A percentile compares a stretch with the other conserved stretches of the same genome.
These are phyloP conservation scores for Philopedon plagiatum DNA, from an alignment of 2,888 invertebrate species.

Conservation along the genomic window DNA sequence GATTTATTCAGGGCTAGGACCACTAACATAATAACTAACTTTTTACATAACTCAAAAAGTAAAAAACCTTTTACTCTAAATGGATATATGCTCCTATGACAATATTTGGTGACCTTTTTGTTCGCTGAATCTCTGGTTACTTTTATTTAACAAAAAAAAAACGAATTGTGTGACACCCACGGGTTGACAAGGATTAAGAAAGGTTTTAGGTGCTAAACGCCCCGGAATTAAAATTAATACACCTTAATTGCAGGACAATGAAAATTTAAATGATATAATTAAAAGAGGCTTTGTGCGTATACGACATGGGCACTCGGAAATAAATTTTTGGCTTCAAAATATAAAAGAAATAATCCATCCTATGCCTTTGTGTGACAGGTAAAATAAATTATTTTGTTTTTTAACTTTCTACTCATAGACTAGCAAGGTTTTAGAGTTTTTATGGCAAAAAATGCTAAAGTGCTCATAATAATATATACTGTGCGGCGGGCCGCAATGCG, in stretches of 20 bases:
- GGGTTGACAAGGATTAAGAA: slow-evolving; percentile 19
- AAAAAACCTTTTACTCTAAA: too few species aligned
- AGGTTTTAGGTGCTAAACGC: neutral
- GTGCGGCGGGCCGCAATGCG: too few species aligned
- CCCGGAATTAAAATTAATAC: slow-evolving; percentile 14
- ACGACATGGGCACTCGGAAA: neutral
- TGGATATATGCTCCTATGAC: too few species aligned
- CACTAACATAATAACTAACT: too few species aligned
- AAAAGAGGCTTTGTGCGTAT: neutral
- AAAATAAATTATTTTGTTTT: neutral
- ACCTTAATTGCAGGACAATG: neutral
- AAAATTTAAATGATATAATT: slow-evolving; percentile 1
- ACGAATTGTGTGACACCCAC: neutral
- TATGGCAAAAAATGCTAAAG: too few species aligned
- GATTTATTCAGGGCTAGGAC: too few species aligned
- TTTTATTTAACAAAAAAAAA: neutral
- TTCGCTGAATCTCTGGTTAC: neutral
- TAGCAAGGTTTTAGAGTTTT: too few species aligned
- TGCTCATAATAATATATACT: too few species aligned
- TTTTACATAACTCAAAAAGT: too few species aligned
- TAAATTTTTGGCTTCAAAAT: neutral
- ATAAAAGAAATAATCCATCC: slow-evolving; percentile 4
- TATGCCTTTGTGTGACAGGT: slow-evolving; percentile 5
- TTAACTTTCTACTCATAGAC: neutral
- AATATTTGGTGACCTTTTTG: neutral